These are phyloP conservation scores for Streptopelia turtur DNA, from an alignment of 2,797 vertebrate species.

Conservation along the genomic window DNA sequence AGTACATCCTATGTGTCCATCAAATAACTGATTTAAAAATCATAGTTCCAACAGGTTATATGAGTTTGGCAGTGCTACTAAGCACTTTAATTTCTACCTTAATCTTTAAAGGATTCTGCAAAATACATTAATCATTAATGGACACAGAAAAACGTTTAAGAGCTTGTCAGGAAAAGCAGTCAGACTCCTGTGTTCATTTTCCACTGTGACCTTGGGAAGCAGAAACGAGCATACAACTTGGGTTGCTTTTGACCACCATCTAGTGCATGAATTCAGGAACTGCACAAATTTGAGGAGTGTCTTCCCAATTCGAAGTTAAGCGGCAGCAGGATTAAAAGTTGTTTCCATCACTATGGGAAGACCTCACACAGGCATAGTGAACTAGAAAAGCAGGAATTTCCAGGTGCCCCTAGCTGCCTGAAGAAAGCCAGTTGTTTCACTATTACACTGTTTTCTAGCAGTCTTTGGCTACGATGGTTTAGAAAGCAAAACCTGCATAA, in stretches of 20 bases:
- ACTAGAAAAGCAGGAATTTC: not conserved
- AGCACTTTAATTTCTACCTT: not conserved
- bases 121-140: not conserved
- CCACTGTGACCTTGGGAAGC: not conserved
- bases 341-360: conserved; percentile 2
- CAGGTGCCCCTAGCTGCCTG: not conserved
- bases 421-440: not conserved
- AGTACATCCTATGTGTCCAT: not conserved
- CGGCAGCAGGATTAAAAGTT: not conserved
- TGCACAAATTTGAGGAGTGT: not conserved
- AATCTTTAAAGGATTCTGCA: not conserved
- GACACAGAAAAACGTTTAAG: not conserved
- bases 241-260: conserved; percentile 75
- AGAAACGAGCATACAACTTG: not conserved
- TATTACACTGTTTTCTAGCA: not conserved
- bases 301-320: not conserved
- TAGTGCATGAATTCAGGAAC: conserved; percentile 68
- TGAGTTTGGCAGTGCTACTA: not conserved
- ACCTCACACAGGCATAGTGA: not conserved
- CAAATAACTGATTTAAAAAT: not conserved
- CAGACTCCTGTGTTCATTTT: not conserved
- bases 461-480: not conserved
- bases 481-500: not conserved
- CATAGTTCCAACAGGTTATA: not conserved
- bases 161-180: not conserved